Conservation (phyloP, 2,113 vertebrate species). For the Archilochus colubris region DNA sequence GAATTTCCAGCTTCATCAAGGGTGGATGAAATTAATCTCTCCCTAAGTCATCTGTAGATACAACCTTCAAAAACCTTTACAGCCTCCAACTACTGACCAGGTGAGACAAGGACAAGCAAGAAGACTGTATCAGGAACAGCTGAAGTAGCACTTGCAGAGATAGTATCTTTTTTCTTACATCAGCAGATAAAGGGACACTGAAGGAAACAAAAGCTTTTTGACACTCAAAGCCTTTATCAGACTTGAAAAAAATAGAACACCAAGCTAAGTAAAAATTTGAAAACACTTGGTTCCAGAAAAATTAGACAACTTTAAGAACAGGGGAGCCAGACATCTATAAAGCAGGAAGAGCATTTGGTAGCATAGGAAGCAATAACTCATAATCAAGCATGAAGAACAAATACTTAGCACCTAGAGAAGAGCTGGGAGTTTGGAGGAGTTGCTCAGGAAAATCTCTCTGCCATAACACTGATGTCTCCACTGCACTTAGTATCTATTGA, state of each 20-base stretch:
- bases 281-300: background rate
- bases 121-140: background rate
- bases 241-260: background rate
- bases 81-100: background rate
- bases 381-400: background rate
- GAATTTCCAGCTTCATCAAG: background rate
- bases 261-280: background rate
- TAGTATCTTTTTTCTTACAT: constrained; percentile 6
- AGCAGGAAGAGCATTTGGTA: background rate
- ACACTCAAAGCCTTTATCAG: background rate
- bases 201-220: constrained; percentile 48
- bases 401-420: background rate
- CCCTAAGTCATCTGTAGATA: background rate
- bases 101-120: constrained; percentile 30
- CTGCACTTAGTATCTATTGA: background rate
- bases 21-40: background rate
- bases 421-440: background rate
- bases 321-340: background rate
- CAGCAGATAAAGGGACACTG: constrained; percentile 21
- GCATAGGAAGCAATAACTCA: background rate
- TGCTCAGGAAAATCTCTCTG: background rate
- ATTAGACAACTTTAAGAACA: background rate
- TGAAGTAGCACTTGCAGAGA: constrained; percentile 24
- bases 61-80: constrained; percentile 10
- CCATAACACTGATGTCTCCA: background rate